These are phyloP conservation scores for Syngnathus typhle DNA, from an alignment of 2,113 vertebrate species.

Conservation along the genomic window DNA sequence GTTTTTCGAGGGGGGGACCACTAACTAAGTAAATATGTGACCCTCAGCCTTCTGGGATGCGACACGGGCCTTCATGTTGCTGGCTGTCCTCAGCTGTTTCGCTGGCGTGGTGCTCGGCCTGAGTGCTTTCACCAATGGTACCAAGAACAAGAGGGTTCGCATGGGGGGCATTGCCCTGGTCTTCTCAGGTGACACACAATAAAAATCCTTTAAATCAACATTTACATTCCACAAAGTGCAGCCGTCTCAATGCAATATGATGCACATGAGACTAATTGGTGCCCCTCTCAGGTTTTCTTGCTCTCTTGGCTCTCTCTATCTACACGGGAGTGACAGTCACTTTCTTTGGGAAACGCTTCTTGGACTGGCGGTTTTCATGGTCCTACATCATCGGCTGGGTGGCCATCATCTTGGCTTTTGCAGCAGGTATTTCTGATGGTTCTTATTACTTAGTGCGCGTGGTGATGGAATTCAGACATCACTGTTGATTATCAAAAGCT, in stretches of 20 bases:
- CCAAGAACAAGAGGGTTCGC: conserved; percentile 62
- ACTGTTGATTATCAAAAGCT: not conserved
- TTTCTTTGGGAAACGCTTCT: conserved; percentile 74
- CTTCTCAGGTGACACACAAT: conserved; percentile 68
- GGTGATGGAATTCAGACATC: not conserved
- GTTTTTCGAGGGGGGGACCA: not conserved
- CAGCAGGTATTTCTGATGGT: conserved; percentile 60
- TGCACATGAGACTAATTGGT: not conserved
- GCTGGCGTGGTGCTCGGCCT: conserved; percentile 73
- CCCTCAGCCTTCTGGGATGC: conserved; percentile 78
- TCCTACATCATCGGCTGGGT: conserved; percentile 80
- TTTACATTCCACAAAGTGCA: not conserved
- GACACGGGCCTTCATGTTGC: conserved; percentile 77
- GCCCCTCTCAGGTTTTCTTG: conserved; percentile 68
- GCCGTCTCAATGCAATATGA: not conserved
- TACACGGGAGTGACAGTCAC: conserved; percentile 75
- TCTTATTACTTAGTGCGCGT: not conserved
- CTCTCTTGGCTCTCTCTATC: conserved; percentile 72
- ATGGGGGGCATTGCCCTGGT: conserved; percentile 70
- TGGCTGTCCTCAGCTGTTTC: conserved; percentile 73
- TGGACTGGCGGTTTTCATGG: conserved; percentile 81
- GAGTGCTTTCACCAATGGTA: conserved; percentile 62
- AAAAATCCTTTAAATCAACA: not conserved
- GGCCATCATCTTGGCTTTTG: conserved; percentile 66
- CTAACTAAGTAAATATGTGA: not conserved